Conservation (phyloP, 2,797 vertebrate genomes). For the Spinibarbus caldwelli region DNA sequence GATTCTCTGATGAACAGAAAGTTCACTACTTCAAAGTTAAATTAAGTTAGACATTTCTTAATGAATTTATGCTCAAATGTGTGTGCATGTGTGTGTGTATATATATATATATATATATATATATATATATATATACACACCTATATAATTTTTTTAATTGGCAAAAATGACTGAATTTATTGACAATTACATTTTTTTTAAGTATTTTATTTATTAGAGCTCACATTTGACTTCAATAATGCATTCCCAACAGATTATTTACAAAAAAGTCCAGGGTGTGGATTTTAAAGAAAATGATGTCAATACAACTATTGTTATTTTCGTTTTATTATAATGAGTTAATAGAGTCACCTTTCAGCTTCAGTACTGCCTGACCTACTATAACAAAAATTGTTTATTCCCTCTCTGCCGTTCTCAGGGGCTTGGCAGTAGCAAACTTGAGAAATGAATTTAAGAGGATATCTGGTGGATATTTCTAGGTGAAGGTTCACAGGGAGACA, state of each 20-base stretch:
- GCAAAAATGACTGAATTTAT: too few species aligned
- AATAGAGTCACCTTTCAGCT: neutral
- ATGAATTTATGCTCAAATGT: too few species aligned
- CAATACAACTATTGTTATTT: neutral
- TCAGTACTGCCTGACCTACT: neutral
- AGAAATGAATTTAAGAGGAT: constrained; percentile 32
- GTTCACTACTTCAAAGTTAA: neutral
- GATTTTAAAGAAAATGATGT: neutral
- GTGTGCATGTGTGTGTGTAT: too few species aligned
- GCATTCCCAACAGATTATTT: neutral
- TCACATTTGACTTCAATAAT: neutral
- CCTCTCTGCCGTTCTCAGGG: neutral
- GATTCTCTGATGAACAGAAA: neutral
- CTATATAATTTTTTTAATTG: too few species aligned
- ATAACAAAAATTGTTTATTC: neutral
- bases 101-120: too few species aligned
- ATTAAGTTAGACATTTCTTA: too few species aligned
- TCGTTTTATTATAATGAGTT: neutral
- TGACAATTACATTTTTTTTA: too few species aligned
- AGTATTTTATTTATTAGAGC: neutral
- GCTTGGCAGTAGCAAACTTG: neutral
- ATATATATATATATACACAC: too few species aligned
- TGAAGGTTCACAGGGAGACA: constrained; percentile 41
- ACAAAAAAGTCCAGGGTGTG: neutral
- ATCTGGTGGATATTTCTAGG: constrained; percentile 35